Base-by-base conservation (phyloP, 2,888 invertebrate species). In the Quadroppia sp. region DNA sequence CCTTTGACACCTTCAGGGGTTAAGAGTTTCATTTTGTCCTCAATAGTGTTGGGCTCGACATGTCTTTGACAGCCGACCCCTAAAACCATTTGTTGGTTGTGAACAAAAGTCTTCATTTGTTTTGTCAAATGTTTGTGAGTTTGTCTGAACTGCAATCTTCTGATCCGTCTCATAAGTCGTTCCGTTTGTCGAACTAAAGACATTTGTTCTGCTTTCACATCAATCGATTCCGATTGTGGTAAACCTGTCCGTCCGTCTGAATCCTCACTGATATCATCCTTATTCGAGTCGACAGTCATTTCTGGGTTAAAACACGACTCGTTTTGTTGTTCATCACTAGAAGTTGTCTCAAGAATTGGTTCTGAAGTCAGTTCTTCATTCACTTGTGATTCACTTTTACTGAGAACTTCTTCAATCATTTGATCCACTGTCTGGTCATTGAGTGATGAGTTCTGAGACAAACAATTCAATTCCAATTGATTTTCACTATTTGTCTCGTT, bases 121-220 rank as follows among this genome's bases (percentile, higher is more conserved):
- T 90, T 89, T 71, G 90, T 88, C 32, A 89, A 85, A 81, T 92
- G 91, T 76, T 88, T 88, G 6, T 91, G 90, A 81, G 91, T 86
- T 45, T 88, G 85, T 72, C 88, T 86, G 0, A 89, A 87, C 81
- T 94, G 92, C 30, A 91, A 82, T 81, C 91, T 90, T 17, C 90
- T 85, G 75, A 92, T 83, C 77, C 93, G 86, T 77, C 91, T 85
- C 79, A 89, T 81, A 72, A 94, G 82, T 81, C 89, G 89, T 70
- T 90, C 89, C 79, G 89, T 86, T 77, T 89, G 86, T 50, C 89
- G 84, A 80, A 89, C 88, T 72, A 90, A 84, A 74, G 88, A 86
- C 71, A 84, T 84, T 80, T 90, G 89, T 23, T 48, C 25, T 28
- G 32, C 71, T 20, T 53, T 72, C 9, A 70, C n/a, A 28, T 74